phyloP scores from a whole-genome alignment of 2,113 vertebrate species.

The Saiga tatarica region DNA sequence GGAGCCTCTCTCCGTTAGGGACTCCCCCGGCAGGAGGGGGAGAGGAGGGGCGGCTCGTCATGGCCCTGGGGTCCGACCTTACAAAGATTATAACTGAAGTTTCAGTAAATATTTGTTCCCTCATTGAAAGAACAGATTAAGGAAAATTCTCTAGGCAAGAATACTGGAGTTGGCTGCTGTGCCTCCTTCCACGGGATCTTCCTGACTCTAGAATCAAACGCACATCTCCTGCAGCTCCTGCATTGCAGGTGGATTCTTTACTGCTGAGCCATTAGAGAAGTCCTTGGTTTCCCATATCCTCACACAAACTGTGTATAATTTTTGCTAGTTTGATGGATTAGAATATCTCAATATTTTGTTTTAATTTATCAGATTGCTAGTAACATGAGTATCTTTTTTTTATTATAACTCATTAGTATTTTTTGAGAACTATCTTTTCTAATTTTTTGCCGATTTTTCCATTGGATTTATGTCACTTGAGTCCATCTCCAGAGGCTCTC shows the following conservation, averaged over 20 bases:
- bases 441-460: background rate
- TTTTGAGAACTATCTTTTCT: background rate
- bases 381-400: background rate
- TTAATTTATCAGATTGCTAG: background rate
- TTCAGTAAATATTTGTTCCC: background rate
- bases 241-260: background rate
- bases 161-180: background rate
- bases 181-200: background rate
- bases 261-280: background rate
- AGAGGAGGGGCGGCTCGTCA: too few relatives aligned
- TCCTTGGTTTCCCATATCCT: background rate
- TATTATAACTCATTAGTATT: background rate
- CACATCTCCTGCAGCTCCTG: background rate
- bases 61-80: too few relatives aligned
- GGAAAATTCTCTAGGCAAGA: background rate
- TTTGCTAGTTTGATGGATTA: background rate
- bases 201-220: background rate
- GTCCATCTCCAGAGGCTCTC: background rate
- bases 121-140: background rate
- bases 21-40: too few relatives aligned
- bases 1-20: too few relatives aligned
- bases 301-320: background rate
- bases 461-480: background rate
- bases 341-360: slow-evolving; percentile 5
- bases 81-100: background rate